These are phyloP conservation scores for Siniperca undulata DNA, from an alignment of 2,797 vertebrate genomes.

Conservation along the genomic window DNA sequence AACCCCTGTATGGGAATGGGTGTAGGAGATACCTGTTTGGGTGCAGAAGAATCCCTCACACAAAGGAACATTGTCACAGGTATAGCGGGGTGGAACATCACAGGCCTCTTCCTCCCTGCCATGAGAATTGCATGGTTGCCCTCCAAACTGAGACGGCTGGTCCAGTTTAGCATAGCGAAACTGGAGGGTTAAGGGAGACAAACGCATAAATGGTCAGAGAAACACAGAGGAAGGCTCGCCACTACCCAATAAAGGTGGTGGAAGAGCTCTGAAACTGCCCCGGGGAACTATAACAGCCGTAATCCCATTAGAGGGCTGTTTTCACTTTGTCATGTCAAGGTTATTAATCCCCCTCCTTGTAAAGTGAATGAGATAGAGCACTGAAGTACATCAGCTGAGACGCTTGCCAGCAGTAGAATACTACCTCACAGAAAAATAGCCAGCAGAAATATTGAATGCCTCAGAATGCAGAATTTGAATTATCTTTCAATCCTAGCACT, in stretches of 20 bases:
- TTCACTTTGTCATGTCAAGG: conserved; percentile 77
- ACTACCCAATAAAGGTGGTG: conserved; percentile 39
- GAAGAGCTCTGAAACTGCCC: conserved; percentile 47
- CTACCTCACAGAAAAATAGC: conserved; percentile 32
- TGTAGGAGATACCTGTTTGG: conserved; percentile 86
- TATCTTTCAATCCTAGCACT: neutral
- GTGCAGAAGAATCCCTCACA: conserved; percentile 93
- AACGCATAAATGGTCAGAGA: conserved; percentile 46
- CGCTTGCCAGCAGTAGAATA: conserved; percentile 41
- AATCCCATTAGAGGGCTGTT: conserved; percentile 74
- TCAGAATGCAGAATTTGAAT: conserved; percentile 5
- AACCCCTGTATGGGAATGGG: neutral
- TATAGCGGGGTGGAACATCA: conserved; percentile 74
- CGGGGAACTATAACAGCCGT: conserved; percentile 57
- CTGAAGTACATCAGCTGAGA: conserved; percentile 59
- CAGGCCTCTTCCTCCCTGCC: conserved; percentile 90
- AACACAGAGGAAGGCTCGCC: conserved; percentile 32
- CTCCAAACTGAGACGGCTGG: conserved; percentile 90
- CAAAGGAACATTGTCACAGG: conserved; percentile 83
- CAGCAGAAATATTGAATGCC: conserved; percentile 32
- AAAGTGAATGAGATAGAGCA: conserved; percentile 70
- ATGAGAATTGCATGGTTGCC: conserved; percentile 84
- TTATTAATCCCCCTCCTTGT: conserved; percentile 72
- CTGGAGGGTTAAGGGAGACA: conserved; percentile 74
- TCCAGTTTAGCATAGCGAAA: conserved; percentile 88